phyloP scores from a whole-genome alignment of 1,140 invertebrate genomes.

The Bicyclus anynana region DNA sequence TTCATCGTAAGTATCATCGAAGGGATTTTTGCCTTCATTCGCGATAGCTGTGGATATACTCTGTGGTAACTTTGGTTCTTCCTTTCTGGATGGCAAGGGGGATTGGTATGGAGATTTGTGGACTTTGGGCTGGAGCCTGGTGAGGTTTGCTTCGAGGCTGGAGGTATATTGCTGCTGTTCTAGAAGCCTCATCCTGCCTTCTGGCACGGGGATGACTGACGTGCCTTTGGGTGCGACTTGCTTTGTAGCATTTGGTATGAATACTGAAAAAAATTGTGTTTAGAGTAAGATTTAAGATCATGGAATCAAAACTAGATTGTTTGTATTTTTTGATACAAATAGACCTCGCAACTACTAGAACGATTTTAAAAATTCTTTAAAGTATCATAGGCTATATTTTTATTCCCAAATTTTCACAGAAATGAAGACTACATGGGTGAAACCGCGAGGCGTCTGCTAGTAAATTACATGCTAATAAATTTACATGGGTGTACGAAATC shows the following conservation, averaged over 20 bases:
- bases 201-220: conserved; percentile 65
- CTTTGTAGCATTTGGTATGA: conserved; percentile 49
- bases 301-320: no score
- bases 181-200: conserved; percentile 76
- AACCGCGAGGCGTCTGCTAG: no score
- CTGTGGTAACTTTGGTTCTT: conserved; percentile 7
- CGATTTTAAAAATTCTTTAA: no score
- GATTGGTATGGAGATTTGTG: conserved; percentile 38
- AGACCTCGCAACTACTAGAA: no score
- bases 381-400: no score
- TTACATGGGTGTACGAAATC: no score
- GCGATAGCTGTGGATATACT: conserved; percentile 67
- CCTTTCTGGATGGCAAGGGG: conserved; percentile 27
- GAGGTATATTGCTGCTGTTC: conserved; percentile 78
- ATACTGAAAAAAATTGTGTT: conserved; percentile 45
- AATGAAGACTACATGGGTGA: no score
- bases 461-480: no score
- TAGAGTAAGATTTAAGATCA: no score
- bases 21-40: conserved; percentile 77
- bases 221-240: conserved; percentile 57
- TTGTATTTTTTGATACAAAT: no score
- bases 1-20: conserved; percentile 79
- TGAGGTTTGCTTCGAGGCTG: conserved; percentile 80
- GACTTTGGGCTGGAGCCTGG: conserved; percentile 41
- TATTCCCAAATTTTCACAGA: no score